Evolutionary conservation across 1,140 invertebrate species (phyloP).

Genomic region (Macrobrachium nipponense): DNA sequence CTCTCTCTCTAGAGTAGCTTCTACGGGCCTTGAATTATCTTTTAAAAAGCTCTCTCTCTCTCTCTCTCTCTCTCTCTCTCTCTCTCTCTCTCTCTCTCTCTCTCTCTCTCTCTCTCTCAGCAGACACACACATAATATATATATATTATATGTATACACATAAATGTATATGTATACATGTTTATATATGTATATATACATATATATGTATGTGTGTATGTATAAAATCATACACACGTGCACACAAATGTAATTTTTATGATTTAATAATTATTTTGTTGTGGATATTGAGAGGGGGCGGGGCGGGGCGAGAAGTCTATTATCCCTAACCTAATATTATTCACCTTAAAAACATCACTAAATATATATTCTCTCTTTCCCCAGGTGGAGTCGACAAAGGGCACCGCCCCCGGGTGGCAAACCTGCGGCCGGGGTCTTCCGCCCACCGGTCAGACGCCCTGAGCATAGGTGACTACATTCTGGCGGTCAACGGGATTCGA

Average conservation of each 20-base stretch:
- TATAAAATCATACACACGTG: background rate
- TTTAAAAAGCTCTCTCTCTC: too few species aligned
- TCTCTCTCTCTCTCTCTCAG: too few species aligned
- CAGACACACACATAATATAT: too few species aligned
- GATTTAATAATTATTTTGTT: background rate
- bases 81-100: too few species aligned
- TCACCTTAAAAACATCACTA: too few species aligned
- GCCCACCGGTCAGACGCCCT: conserved; percentile 75
- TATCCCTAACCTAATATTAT: too few species aligned
- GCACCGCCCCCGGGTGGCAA: conserved; percentile 63
- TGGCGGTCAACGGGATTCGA: conserved; percentile 84
- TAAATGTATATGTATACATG: background rate
- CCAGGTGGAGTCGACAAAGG: conserved; percentile 75
- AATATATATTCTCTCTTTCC: background rate
- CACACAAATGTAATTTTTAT: background rate
- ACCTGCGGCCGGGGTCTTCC: conserved; percentile 72
- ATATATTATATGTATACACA: background rate
- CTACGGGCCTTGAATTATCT: too few species aligned
- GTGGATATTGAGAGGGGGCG: too few species aligned
- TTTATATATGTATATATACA: background rate
- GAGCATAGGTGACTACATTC: conserved; percentile 81
- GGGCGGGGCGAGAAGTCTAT: too few species aligned
- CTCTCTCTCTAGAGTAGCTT: too few species aligned
- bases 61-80: too few species aligned
- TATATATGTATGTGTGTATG: too few species aligned